Conservation (phyloP, 2,888 invertebrate species). For the Epicampocera succincta region DNA sequence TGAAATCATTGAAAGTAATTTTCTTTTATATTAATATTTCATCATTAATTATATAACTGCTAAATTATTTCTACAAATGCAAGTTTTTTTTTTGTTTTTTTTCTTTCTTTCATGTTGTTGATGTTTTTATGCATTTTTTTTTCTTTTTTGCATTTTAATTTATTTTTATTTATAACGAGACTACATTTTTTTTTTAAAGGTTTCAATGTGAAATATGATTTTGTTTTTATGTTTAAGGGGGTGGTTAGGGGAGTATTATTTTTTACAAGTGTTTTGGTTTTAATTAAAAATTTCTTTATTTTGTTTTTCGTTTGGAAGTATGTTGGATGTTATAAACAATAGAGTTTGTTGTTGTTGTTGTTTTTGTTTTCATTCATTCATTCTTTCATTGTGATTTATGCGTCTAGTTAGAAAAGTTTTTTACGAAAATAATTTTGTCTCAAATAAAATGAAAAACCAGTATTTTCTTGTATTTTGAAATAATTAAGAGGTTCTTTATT, state of each 20-base stretch:
- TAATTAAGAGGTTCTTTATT: slow-evolving; percentile 30
- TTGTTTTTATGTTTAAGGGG: slow-evolving; percentile 43
- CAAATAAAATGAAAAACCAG: slow-evolving; percentile 29
- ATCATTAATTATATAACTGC: slow-evolving; percentile 66
- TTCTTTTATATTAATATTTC: slow-evolving; percentile 40
- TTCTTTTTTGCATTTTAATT: neutral
- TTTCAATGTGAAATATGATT: slow-evolving; percentile 70
- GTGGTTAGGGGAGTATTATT: too few relatives aligned
- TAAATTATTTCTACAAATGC: slow-evolving; percentile 70
- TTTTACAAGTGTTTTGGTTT: slow-evolving; percentile 54
- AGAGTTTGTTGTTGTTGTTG: slow-evolving; percentile 54
- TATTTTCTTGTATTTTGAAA: slow-evolving; percentile 10
- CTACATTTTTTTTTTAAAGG: slow-evolving; percentile 63
- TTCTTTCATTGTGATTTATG: slow-evolving; percentile 53
- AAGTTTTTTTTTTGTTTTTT: slow-evolving; percentile 48
- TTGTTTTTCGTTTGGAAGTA: slow-evolving; percentile 64
- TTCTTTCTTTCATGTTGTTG: slow-evolving; percentile 32
- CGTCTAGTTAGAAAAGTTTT: slow-evolving; percentile 57
- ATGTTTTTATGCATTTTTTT: slow-evolving; percentile 34
- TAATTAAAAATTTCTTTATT: slow-evolving; percentile 41
- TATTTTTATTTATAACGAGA: slow-evolving; percentile 49
- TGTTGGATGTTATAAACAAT: slow-evolving; percentile 69
- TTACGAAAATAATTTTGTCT: slow-evolving; percentile 11
- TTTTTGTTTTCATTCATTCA: slow-evolving; percentile 39
- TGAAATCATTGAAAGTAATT: slow-evolving; percentile 49